Evolutionary conservation across 2,888 invertebrate species (phyloP).

Genomic region (Belgica antarctica): DNA sequence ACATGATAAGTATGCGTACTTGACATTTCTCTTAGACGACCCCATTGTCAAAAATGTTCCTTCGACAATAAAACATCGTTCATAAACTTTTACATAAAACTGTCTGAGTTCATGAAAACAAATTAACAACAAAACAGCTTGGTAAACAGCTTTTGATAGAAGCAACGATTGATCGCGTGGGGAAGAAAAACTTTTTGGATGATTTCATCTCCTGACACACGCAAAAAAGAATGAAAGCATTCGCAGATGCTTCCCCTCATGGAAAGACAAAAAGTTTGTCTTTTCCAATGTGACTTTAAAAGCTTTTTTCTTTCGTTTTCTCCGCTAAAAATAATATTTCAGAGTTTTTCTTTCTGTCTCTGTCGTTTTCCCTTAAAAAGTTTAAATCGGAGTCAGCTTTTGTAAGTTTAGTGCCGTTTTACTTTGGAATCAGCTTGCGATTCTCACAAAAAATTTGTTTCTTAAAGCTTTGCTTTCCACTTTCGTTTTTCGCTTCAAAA

Average conservation of each 20-base stretch:
- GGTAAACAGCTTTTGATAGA: neutral
- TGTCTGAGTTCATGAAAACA: constrained; percentile 2
- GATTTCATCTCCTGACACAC: too few relatives aligned
- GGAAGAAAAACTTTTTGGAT: too few relatives aligned
- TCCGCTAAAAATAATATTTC: neutral
- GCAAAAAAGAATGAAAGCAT: too few relatives aligned
- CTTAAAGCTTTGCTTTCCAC: neutral
- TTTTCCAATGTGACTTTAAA: neutral
- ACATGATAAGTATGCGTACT: too few relatives aligned
- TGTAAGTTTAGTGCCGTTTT: neutral
- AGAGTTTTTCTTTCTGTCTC: neutral
- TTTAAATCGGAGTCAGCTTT: neutral
- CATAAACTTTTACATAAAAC: too few relatives aligned
- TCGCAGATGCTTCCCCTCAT: neutral
- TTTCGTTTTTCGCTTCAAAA: constrained; percentile 3
- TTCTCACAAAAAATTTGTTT: neutral
- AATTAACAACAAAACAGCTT: neutral
- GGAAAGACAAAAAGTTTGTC: neutral
- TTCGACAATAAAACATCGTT: too few relatives aligned
- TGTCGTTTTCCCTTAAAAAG: neutral
- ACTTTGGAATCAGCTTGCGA: neutral
- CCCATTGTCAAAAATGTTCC: too few relatives aligned
- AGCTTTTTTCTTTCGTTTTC: neutral
- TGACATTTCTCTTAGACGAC: too few relatives aligned
- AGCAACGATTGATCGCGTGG: neutral